A percentile compares a stretch with the other conserved stretches of the same genome.
phyloP scores from a whole-genome alignment of 2,113 vertebrate genomes.

The Paramormyrops kingsleyae region DNA sequence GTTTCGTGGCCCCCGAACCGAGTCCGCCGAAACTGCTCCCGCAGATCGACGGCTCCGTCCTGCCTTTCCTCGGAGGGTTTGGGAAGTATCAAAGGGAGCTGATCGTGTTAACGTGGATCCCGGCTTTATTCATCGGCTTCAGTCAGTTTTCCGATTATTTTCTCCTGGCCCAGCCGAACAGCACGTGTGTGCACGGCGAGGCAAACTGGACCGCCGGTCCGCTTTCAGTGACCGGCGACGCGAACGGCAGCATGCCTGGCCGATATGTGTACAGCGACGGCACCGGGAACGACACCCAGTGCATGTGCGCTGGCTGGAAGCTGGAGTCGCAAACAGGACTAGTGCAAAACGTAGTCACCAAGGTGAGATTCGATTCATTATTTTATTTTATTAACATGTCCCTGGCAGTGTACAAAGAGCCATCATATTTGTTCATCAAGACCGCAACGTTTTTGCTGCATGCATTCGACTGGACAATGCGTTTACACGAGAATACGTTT shows the following conservation, averaged over 20 bases:
- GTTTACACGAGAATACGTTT: background rate
- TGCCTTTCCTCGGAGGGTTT: conserved; percentile 86
- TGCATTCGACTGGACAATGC: background rate
- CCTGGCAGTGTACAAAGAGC: background rate
- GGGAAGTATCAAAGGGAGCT: conserved; percentile 80
- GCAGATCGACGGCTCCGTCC: conserved; percentile 82
- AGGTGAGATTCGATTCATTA: conserved; percentile 65
- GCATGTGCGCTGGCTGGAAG: conserved; percentile 74
- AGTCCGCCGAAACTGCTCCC: conserved; percentile 64
- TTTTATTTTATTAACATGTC: background rate
- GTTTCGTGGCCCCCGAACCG: conserved; percentile 54
- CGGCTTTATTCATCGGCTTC: conserved; percentile 88
- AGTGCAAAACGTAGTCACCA: conserved; percentile 89
- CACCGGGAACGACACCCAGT: conserved; percentile 48
- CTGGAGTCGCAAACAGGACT: conserved; percentile 85
- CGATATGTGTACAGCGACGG: conserved; percentile 38
- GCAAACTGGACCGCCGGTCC: conserved; percentile 57
- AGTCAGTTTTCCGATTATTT: conserved; percentile 96
- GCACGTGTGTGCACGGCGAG: conserved; percentile 66
- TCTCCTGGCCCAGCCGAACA: conserved; percentile 79
- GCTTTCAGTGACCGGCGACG: conserved; percentile 34
- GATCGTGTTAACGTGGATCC: conserved; percentile 93
- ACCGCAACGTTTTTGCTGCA: background rate
- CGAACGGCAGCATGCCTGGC: conserved; percentile 35
- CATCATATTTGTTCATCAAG: background rate